phyloP scores from a whole-genome alignment of 1,140 invertebrate genomes.

The Zaprionus inermis region DNA sequence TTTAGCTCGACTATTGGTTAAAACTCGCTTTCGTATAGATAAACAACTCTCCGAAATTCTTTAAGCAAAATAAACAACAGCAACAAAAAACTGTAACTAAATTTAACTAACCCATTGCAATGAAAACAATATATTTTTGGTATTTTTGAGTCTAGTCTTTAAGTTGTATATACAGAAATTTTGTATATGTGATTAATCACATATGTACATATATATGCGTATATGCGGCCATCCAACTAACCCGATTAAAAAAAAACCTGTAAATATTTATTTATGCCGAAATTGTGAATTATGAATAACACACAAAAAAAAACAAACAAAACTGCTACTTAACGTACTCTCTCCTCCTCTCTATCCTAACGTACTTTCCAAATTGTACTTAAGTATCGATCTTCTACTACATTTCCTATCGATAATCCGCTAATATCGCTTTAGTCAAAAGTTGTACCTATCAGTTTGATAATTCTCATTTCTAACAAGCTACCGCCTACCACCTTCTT shows the following conservation, averaged over 20 bases:
- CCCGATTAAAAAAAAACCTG: constrained; percentile 55
- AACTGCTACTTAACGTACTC: constrained; percentile 34
- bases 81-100: constrained; percentile 67
- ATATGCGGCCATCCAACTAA: constrained; percentile 58
- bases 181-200: constrained; percentile 66
- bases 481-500: constrained; percentile 13
- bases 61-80: constrained; percentile 17
- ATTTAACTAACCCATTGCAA: constrained; percentile 75
- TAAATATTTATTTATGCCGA: constrained; percentile 72
- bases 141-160: constrained; percentile 70
- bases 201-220: constrained; percentile 75
- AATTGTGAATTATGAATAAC: constrained; percentile 80
- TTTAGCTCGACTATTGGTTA: constrained; percentile 77
- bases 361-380: constrained; percentile 75
- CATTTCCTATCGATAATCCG: constrained; percentile 25
- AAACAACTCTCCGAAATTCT: constrained; percentile 32
- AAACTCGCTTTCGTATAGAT: constrained; percentile 53
- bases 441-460: constrained; percentile 46
- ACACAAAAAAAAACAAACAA: constrained; percentile 36
- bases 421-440: constrained; percentile 62
- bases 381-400: constrained; percentile 40
- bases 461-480: constrained; percentile 20
- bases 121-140: constrained; percentile 62
- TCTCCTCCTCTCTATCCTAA: constrained; percentile 44
- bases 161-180: constrained; percentile 79